Evolutionary conservation across 2,113 vertebrate genomes (phyloP), one percentile per base, ranked within the genome.

Genomic region (Pygoscelis antarcticus): DNA sequence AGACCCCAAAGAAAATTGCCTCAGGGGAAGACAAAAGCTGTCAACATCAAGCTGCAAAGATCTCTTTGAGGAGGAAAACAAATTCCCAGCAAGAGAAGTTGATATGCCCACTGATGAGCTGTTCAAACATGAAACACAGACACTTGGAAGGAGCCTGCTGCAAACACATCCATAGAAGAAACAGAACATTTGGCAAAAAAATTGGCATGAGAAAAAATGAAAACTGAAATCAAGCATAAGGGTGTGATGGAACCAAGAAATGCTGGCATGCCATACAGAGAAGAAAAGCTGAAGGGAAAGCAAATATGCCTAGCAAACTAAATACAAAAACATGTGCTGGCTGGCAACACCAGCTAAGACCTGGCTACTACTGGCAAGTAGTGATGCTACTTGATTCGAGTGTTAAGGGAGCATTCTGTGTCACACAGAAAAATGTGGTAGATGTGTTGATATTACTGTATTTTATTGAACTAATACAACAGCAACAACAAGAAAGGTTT

Each of bases 11-110:
- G 72, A 96, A 97, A 89, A 84, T 14, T 93, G 83, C 95, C 94
- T 95, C 79, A 49, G 89, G 96, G 94, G 86, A 97, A 97, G 93
- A 95, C 93, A 97, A 97, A 96, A 91, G 81, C 92, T 95, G 96
- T 95, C 96, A 96, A 90, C 92, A 96, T 96, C 91, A 95, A 97
- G 89, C 83, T 74, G 80, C 92, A 97, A 92, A 95, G 64, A 93
- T 70, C 55, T 96, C 77, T 96, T 96, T 97, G 95, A 97, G 90
- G 65, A 84, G 36, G 62, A 96, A 97, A 97, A 96, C 93, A 96
- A 94, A 96, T 88, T 94, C 87, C 82, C 75, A 84, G 92, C 75
- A 84, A 93, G 87, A 82, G 78, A 58, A 94, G 92, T 72, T 95
- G 90, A 92, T 93, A 83, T 19, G 47, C 60, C 80, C n/a, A 4